A percentile compares a stretch with the other conserved stretches of the same genome.
phyloP scores from a whole-genome alignment of 2,797 vertebrate genomes.

The Heterohyrax brucei region DNA sequence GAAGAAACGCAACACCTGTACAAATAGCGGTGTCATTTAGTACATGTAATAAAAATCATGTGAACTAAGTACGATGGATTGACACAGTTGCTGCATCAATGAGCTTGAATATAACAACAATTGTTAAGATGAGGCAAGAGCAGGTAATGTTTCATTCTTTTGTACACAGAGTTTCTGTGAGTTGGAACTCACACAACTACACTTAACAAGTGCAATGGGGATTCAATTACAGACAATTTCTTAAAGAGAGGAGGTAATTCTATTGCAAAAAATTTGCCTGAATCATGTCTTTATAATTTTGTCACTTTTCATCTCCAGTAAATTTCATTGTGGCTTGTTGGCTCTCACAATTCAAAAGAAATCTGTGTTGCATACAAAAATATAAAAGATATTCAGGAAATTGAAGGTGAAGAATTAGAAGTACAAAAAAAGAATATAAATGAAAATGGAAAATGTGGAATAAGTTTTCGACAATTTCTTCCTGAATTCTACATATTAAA shows the following conservation, averaged over 20 bases:
- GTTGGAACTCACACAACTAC: too few species aligned
- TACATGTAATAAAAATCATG: too few species aligned
- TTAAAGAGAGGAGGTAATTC: too few species aligned
- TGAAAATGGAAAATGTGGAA: neutral
- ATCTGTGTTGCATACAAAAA: neutral
- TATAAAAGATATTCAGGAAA: neutral
- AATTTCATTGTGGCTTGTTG: neutral
- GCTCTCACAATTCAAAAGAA: neutral
- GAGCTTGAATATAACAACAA: too few species aligned
- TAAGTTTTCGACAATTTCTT: conserved; percentile 1
- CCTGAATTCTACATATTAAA: neutral
- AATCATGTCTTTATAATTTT: neutral
- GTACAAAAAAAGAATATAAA: neutral
- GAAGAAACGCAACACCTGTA: too few species aligned
- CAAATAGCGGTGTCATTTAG: too few species aligned
- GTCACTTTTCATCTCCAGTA: neutral
- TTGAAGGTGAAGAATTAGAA: neutral
- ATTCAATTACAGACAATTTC: too few species aligned
- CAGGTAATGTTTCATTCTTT: too few species aligned
- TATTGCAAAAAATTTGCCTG: neutral
- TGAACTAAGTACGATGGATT: neutral
- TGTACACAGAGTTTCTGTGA: too few species aligned
- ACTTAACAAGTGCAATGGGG: too few species aligned
- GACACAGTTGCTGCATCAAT: too few species aligned
- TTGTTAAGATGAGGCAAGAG: too few species aligned